Conservation (phyloP, 1,140 invertebrate species). For the Notospermus geniculatus region DNA sequence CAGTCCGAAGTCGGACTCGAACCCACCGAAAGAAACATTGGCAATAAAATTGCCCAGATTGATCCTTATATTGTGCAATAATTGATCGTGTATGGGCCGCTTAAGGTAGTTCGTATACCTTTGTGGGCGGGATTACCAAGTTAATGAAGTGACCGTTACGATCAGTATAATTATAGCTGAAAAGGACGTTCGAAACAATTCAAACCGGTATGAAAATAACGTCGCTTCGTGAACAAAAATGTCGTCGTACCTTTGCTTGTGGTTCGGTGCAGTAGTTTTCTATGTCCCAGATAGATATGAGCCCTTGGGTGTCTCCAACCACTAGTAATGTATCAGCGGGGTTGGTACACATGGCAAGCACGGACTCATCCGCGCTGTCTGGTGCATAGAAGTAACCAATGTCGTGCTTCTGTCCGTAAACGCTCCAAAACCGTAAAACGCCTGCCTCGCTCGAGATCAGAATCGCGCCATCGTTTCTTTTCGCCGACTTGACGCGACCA, state of each 20-base stretch:
- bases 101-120: no score
- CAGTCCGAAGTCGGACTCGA: no score
- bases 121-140: no score
- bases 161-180: no score
- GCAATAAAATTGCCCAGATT: no score
- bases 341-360: conserved; percentile 46
- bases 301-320: conserved; percentile 51
- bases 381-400: conserved; percentile 50
- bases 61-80: no score
- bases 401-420: conserved; percentile 40
- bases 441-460: conserved; percentile 52
- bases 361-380: conserved; percentile 42
- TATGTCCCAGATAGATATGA: conserved; percentile 49
- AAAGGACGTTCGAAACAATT: background rate
- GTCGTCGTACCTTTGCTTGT: conserved; percentile 31
- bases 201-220: background rate
- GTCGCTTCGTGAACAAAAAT: no score
- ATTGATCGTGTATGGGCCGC: no score
- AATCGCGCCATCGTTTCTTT: conserved; percentile 42
- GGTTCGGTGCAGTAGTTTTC: conserved; percentile 39
- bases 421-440: conserved; percentile 47
- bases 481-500: conserved; percentile 25
- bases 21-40: no score
- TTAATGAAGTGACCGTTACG: no score
- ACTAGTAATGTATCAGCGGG: conserved; percentile 40